Evolutionary conservation across 2,888 invertebrate genomes (phyloP).

Genomic region (Dugesia japonica): DNA sequence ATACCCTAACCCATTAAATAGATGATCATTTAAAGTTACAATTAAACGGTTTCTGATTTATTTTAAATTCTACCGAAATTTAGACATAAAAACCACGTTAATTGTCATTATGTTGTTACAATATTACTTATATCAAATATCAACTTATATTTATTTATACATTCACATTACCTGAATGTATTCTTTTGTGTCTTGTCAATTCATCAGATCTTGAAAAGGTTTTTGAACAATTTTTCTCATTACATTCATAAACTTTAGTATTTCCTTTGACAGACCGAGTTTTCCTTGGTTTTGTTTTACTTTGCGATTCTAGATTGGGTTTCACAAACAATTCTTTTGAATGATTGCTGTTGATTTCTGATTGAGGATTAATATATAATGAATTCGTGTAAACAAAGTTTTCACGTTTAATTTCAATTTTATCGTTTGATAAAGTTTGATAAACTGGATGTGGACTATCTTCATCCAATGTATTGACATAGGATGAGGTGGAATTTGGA

Average conservation of each 20-base stretch:
- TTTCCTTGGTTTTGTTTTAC: background rate
- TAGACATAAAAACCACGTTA: no score
- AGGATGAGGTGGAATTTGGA: background rate
- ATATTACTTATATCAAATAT: no score
- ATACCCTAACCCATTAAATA: no score
- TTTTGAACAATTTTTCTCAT: slow-evolving; percentile 7
- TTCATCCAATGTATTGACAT: background rate
- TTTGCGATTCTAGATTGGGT: background rate
- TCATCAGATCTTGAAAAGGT: slow-evolving; percentile 6
- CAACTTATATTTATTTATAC: no score
- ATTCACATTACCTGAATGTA: background rate
- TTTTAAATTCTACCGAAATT: no score
- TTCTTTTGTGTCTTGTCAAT: slow-evolving; percentile 10
- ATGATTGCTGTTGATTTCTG: background rate
- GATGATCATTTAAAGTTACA: no score
- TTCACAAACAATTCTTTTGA: background rate
- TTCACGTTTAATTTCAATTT: background rate
- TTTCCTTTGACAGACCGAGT: background rate
- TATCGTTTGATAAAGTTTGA: background rate
- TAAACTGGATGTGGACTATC: slow-evolving; percentile 2
- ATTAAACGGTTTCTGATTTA: no score
- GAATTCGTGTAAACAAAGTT: background rate
- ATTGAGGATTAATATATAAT: background rate
- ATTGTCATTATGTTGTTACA: no score
- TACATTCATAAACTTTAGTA: slow-evolving; percentile 3